These are phyloP conservation scores for Glareola pratincola DNA, from an alignment of 2,113 vertebrate genomes.

Conservation along the genomic window DNA sequence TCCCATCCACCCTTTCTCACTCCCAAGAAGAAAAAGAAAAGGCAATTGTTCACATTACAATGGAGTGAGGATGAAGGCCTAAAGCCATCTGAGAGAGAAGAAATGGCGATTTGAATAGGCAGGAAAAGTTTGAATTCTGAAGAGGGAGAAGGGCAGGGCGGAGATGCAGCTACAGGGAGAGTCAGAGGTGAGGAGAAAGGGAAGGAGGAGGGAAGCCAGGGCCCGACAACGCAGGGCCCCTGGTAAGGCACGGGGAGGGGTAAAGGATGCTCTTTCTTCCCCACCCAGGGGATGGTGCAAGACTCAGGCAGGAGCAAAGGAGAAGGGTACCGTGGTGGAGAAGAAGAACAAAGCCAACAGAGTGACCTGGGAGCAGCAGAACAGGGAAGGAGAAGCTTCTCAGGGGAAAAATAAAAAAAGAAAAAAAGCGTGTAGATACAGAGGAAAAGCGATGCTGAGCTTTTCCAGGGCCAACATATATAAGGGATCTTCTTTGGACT, in stretches of 20 bases:
- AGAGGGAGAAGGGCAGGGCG: neutral
- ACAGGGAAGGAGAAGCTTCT: neutral
- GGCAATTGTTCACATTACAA: neutral
- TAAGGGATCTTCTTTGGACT: neutral
- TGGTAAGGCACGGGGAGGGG: neutral
- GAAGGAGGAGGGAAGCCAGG: neutral
- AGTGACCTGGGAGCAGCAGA: neutral
- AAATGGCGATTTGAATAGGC: neutral
- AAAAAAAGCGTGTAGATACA: neutral
- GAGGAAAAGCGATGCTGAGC: neutral
- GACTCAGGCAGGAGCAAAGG: neutral
- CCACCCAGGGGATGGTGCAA: neutral
- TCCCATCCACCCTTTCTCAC: neutral
- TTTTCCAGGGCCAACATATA: neutral
- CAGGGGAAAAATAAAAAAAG: no score
- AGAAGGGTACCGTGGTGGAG: neutral
- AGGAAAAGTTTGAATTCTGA: neutral
- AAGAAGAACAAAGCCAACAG: neutral
- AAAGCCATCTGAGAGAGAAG: neutral
- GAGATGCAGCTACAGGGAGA: neutral
- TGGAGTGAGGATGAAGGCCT: neutral
- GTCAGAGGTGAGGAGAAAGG: neutral
- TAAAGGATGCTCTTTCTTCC: neutral
- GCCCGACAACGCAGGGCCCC: rapidly evolving
- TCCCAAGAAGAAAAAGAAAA: neutral